Conservation (phyloP, 2,113 vertebrate species). For the Fukomys damarensis region DNA sequence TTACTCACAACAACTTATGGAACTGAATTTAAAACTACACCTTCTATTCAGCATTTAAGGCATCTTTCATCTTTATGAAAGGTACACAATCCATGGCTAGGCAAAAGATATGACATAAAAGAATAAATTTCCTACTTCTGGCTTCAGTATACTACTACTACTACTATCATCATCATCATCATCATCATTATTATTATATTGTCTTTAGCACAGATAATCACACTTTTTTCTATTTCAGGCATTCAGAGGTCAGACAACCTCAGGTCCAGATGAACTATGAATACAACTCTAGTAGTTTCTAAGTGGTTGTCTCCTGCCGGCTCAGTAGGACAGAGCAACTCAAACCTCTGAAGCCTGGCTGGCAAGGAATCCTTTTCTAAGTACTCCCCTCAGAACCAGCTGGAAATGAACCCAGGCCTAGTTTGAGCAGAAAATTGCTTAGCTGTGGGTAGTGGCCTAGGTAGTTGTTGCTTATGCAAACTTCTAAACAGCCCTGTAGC, state of each 20-base stretch:
- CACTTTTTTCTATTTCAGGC: conserved; percentile 64
- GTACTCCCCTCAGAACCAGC: background rate
- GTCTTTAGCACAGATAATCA: conserved; percentile 64
- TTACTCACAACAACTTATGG: background rate
- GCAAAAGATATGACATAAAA: conserved; percentile 49
- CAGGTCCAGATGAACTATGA: conserved; percentile 49
- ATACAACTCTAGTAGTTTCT: background rate
- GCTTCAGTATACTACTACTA: conserved; percentile 36
- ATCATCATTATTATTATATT: conserved; percentile 52
- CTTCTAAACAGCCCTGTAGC: background rate
- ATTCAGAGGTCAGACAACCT: conserved; percentile 52
- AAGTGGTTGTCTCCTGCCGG: conserved; percentile 41
- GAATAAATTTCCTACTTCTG: conserved; percentile 52
- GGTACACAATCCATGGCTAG: background rate
- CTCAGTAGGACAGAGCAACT: background rate
- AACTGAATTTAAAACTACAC: conserved; percentile 35
- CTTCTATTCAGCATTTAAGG: background rate
- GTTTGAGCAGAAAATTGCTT: background rate
- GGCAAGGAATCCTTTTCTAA: background rate
- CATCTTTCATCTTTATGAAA: conserved; percentile 51
- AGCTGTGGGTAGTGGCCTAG: background rate
- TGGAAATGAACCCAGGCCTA: background rate
- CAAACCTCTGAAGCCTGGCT: background rate
- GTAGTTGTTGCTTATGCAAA: background rate
- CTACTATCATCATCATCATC: too few relatives aligned